A percentile compares a stretch with the other conserved stretches of the same genome.
Conservation (phyloP, 2,113 vertebrate species). For the Cebidichthys violaceus region DNA sequence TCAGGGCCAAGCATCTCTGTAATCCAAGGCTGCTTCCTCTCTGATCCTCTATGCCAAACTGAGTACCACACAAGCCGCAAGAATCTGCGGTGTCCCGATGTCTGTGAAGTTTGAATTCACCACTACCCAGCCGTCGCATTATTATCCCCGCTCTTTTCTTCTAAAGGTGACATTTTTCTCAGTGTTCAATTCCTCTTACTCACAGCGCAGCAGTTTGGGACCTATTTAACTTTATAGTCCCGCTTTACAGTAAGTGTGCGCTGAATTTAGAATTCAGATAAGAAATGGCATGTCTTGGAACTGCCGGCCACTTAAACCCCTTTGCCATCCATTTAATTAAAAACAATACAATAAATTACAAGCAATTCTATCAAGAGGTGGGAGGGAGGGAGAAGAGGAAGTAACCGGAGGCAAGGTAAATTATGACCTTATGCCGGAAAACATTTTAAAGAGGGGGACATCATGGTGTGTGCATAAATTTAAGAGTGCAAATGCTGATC, state of each 20-base stretch:
- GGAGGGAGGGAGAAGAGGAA: conserved; percentile 52
- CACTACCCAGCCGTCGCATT: conserved; percentile 32
- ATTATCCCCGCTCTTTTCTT: conserved; percentile 37
- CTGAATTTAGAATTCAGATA: conserved; percentile 74
- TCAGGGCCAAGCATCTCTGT: conserved; percentile 54
- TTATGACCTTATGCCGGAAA: conserved; percentile 74
- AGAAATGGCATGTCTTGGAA: conserved; percentile 76
- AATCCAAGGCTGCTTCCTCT: conserved; percentile 57
- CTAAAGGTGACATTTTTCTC: conserved; percentile 71
- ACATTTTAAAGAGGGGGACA: conserved; percentile 61
- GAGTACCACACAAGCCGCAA: conserved; percentile 34
- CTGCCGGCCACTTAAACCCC: conserved; percentile 71
- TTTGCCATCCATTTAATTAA: conserved; percentile 83
- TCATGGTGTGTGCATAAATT: conserved; percentile 69
- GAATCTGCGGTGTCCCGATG: conserved; percentile 28
- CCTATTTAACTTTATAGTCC: conserved; percentile 64
- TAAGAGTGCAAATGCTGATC: conserved; percentile 54
- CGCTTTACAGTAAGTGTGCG: conserved; percentile 64
- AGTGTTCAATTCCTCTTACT: conserved; percentile 62
- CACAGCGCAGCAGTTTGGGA: conserved; percentile 63
- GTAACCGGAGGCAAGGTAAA: conserved; percentile 74
- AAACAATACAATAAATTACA: conserved; percentile 83
- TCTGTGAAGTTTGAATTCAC: conserved; percentile 42
- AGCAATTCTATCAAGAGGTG: conserved; percentile 69
- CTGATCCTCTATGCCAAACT: conserved; percentile 55